Conservation (phyloP, 2,888 invertebrate species). For the Arctia plantaginis region DNA sequence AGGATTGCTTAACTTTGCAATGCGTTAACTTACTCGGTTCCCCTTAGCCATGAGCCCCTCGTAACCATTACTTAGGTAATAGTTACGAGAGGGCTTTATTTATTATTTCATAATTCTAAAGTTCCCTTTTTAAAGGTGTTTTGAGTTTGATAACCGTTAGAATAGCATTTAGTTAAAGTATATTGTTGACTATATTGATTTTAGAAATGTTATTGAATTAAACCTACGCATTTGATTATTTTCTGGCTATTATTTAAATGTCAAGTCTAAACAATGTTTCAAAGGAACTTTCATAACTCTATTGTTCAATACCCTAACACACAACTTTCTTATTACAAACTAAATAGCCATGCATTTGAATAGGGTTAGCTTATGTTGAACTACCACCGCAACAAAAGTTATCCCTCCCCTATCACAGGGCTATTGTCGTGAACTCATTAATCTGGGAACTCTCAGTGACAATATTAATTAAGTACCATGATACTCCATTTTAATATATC, state of each 20-base stretch:
- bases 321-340: slow-evolving; percentile 20
- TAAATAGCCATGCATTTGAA: slow-evolving; percentile 19
- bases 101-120: too few relatives aligned
- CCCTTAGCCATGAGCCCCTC: too few relatives aligned
- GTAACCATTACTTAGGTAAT: too few relatives aligned
- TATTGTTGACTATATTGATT: too few relatives aligned
- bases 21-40: too few relatives aligned
- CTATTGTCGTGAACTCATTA: slow-evolving; percentile 27
- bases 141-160: too few relatives aligned
- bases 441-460: slow-evolving; percentile 22
- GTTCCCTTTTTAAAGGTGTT: too few relatives aligned
- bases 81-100: too few relatives aligned
- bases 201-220: neutral
- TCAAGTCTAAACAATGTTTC: neutral
- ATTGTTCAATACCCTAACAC: slow-evolving; percentile 8
- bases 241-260: neutral
- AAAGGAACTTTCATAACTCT: slow-evolving; percentile 1
- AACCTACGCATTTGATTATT: neutral
- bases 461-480: slow-evolving; percentile 27
- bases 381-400: slow-evolving; percentile 17
- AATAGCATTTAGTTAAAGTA: too few relatives aligned
- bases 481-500: slow-evolving; percentile 23
- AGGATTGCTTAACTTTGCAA: too few relatives aligned
- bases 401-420: slow-evolving; percentile 12
- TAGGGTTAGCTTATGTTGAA: slow-evolving; percentile 18